Evolutionary conservation across 2,888 invertebrate genomes (phyloP).

Genomic region (Catocala sponsa): DNA sequence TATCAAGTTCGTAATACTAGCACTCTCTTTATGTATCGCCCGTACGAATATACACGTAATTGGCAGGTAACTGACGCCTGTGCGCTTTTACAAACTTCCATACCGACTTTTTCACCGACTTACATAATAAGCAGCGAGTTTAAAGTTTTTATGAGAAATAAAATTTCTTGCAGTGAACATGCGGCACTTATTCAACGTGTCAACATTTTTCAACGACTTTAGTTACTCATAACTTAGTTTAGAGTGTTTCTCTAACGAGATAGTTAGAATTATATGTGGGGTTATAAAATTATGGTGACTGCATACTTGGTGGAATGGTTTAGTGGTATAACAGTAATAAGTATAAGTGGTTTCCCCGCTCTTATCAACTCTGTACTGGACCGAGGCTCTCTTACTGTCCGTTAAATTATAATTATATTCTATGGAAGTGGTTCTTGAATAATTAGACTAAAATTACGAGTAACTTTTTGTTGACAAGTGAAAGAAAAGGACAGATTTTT

Average conservation of each 20-base stretch:
- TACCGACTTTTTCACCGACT: slow-evolving; percentile 27
- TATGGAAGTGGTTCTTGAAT: too few relatives aligned
- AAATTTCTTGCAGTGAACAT: slow-evolving; percentile 11
- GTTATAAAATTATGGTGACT: not conserved
- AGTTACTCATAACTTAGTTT: slow-evolving; percentile 30
- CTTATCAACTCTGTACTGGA: too few relatives aligned
- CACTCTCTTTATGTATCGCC: slow-evolving; percentile 6
- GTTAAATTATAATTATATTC: too few relatives aligned
- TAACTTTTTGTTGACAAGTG: too few relatives aligned
- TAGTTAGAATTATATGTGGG: not conserved
- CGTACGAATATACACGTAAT: slow-evolving; percentile 26
- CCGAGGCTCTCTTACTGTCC: too few relatives aligned
- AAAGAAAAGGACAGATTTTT: too few relatives aligned
- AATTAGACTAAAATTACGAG: too few relatives aligned
- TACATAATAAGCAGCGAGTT: slow-evolving; percentile 31
- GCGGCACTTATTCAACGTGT: slow-evolving; percentile 22
- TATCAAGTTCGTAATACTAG: slow-evolving; percentile 5
- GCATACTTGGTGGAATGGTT: too few relatives aligned
- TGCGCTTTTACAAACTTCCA: slow-evolving; percentile 37
- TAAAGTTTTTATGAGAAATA: slow-evolving; percentile 31
- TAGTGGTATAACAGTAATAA: too few relatives aligned
- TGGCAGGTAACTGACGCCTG: slow-evolving; percentile 39
- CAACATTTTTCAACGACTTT: slow-evolving; percentile 33
- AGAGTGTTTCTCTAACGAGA: slow-evolving; percentile 24
- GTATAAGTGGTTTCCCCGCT: too few relatives aligned